Conservation (phyloP, 2,797 vertebrate species). For the Acanthornis magna region DNA sequence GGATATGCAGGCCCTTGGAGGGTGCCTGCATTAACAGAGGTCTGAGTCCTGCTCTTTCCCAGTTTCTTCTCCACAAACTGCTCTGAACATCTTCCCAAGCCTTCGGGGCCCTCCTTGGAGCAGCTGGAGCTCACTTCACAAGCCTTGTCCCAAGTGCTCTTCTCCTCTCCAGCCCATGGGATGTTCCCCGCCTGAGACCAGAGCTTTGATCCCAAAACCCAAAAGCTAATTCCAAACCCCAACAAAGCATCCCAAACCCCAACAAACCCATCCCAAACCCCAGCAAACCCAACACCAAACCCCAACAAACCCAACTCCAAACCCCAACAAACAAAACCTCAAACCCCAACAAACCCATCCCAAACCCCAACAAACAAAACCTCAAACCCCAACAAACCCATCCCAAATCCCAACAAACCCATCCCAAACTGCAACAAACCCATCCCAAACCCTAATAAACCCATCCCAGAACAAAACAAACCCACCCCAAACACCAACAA, state of each 20-base stretch:
- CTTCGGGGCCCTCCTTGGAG: background rate
- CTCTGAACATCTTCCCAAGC: background rate
- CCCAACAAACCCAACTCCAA: background rate
- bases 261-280: background rate
- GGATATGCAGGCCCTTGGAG: background rate
- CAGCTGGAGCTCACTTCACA: background rate
- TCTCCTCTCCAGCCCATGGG: background rate
- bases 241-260: too few species aligned
- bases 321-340: too few species aligned
- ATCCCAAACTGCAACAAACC: background rate
- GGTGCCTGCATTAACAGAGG: background rate
- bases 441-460: background rate
- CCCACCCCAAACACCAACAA: background rate
- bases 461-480: background rate
- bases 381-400: background rate
- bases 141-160: background rate
- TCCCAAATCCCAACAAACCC: background rate
- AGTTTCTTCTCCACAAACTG: background rate
- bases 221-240: background rate
- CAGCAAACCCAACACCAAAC: background rate
- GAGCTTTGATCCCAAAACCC: too few species aligned
- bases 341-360: background rate
- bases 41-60: background rate
- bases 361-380: background rate
- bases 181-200: background rate